Conservation (phyloP, 2,797 vertebrate species). For the Capromys pilorides region DNA sequence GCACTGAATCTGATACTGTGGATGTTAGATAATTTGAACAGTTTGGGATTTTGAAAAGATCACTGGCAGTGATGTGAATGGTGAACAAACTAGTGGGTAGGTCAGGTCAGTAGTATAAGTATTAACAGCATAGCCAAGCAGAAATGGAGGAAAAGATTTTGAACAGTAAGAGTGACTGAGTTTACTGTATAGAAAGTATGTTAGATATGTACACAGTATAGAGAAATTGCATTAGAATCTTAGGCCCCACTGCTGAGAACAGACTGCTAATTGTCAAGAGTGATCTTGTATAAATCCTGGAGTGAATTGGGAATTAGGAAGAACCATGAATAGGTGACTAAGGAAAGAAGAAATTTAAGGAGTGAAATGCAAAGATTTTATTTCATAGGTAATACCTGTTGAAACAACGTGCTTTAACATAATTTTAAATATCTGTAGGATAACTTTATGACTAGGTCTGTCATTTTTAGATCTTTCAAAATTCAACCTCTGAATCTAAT, state of each 20-base stretch:
- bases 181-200: neutral
- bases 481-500: neutral
- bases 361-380: constrained; percentile 46
- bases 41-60: constrained; percentile 9
- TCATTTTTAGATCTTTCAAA: constrained; percentile 32
- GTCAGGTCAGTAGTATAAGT: neutral
- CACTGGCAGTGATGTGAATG: neutral
- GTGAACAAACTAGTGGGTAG: neutral
- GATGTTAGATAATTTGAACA: constrained; percentile 9
- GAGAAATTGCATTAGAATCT: constrained; percentile 22
- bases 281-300: neutral
- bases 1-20: neutral
- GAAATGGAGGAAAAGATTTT: constrained; percentile 42
- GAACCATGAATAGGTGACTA: neutral
- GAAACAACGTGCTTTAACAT: neutral
- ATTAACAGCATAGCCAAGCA: neutral
- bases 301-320: constrained; percentile 7
- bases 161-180: neutral
- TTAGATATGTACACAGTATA: neutral
- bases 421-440: neutral
- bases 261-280: neutral
- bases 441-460: neutral
- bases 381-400: constrained; percentile 25
- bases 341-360: neutral
- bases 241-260: neutral